Evolutionary conservation across 2,113 vertebrate genomes (phyloP).

Genomic region (Thalassarche chlororhynchos): DNA sequence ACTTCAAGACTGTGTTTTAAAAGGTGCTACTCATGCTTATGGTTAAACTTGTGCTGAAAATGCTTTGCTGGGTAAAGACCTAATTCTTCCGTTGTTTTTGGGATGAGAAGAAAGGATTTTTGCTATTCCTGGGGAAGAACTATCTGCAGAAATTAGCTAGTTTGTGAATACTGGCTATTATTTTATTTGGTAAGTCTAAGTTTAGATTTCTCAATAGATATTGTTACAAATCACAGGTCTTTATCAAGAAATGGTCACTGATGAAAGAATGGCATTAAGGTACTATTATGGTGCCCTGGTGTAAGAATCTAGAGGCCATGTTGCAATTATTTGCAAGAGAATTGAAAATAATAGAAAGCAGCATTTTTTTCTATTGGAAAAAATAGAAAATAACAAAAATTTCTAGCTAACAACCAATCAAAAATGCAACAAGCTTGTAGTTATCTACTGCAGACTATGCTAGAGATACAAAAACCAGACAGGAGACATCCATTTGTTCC

Average conservation of each 20-base stretch:
- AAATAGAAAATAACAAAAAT: background rate
- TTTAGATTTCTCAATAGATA: background rate
- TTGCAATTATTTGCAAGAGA: background rate
- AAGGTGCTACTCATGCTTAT: background rate
- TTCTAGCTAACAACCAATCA: background rate
- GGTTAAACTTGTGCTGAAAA: background rate
- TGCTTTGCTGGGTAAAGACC: background rate
- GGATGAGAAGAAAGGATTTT: background rate
- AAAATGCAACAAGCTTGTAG: background rate
- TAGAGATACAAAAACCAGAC: background rate
- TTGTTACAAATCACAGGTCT: background rate
- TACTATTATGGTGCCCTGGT: background rate
- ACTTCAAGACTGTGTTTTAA: background rate
- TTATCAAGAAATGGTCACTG: background rate
- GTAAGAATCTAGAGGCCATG: background rate
- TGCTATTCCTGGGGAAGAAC: background rate
- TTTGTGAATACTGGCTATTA: background rate
- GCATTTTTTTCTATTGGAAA: background rate
- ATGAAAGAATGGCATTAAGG: background rate
- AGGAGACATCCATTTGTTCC: background rate
- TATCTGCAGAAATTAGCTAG: background rate
- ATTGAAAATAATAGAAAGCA: background rate
- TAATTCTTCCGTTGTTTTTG: background rate
- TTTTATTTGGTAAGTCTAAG: background rate
- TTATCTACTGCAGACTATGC: background rate